A percentile compares a stretch with the other conserved stretches of the same genome.
phyloP scores from a whole-genome alignment of 2,888 invertebrate genomes.

The Seladonia tumulorum region DNA sequence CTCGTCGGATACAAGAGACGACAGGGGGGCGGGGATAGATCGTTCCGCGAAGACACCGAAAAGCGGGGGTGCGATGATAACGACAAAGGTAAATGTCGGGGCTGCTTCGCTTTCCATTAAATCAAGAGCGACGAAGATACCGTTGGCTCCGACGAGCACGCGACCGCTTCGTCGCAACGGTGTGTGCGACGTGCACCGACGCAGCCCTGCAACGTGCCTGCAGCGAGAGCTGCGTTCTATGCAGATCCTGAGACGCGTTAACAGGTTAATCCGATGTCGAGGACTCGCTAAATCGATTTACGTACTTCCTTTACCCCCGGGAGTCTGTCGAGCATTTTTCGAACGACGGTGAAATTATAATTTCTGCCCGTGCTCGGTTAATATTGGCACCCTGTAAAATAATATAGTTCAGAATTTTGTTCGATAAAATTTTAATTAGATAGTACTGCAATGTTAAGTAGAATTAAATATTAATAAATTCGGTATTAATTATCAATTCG shows the following conservation, averaged over 20 bases:
- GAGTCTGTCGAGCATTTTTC: background rate
- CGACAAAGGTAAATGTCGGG: conserved; percentile 74
- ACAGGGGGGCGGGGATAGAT: background rate
- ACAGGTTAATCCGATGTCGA: conserved; percentile 26
- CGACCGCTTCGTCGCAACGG: conserved; percentile 4
- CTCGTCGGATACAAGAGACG: background rate
- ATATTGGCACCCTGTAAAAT: too few species aligned
- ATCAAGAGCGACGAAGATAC: conserved; percentile 61
- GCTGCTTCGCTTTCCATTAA: conserved; percentile 79
- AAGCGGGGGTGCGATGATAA: conserved; percentile 70
- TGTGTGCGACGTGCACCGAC: background rate
- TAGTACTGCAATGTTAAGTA: too few species aligned
- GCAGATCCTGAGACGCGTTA: conserved; percentile 17
- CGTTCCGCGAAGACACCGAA: background rate
- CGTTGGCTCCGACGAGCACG: conserved; percentile 22
- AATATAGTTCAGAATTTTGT: too few species aligned
- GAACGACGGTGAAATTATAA: background rate
- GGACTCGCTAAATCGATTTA: conserved; percentile 6
- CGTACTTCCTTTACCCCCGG: background rate
- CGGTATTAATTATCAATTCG: too few species aligned
- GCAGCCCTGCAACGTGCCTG: background rate
- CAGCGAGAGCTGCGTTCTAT: background rate
- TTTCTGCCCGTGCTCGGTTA: too few species aligned
- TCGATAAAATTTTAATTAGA: too few species aligned
- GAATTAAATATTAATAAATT: too few species aligned